phyloP scores from a whole-genome alignment of 2,888 invertebrate species.

The Tipula confusa region DNA sequence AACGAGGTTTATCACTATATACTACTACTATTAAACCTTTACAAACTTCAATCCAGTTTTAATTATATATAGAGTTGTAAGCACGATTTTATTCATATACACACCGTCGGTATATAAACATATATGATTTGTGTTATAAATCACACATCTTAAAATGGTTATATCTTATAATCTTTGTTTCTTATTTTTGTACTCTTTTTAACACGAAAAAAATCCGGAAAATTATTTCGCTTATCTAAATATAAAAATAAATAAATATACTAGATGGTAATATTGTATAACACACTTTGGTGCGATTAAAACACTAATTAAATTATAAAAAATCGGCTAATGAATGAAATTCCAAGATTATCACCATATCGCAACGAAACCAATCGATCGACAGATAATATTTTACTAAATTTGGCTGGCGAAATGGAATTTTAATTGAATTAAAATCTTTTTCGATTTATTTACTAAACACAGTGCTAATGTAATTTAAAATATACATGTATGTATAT shows the following conservation, averaged over 20 bases:
- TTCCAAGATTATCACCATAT: background rate
- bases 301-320: background rate
- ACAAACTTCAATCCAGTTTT: background rate
- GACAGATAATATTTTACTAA: background rate
- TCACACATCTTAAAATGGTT: background rate
- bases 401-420: background rate
- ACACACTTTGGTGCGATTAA: background rate
- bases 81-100: background rate
- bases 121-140: background rate
- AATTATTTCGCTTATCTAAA: background rate
- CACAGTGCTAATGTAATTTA: background rate
- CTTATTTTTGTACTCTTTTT: background rate
- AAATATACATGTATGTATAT: too few relatives aligned
- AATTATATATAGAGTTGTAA: background rate
- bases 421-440: background rate
- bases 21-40: background rate
- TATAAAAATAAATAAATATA: too few relatives aligned
- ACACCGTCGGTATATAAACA: background rate
- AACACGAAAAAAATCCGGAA: background rate
- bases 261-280: background rate
- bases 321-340: background rate
- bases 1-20: background rate
- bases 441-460: background rate
- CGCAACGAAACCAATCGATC: background rate
- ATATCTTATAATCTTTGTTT: background rate